phyloP scores from a whole-genome alignment of 2,888 invertebrate species.

The Disparrhopalites patrizii region DNA sequence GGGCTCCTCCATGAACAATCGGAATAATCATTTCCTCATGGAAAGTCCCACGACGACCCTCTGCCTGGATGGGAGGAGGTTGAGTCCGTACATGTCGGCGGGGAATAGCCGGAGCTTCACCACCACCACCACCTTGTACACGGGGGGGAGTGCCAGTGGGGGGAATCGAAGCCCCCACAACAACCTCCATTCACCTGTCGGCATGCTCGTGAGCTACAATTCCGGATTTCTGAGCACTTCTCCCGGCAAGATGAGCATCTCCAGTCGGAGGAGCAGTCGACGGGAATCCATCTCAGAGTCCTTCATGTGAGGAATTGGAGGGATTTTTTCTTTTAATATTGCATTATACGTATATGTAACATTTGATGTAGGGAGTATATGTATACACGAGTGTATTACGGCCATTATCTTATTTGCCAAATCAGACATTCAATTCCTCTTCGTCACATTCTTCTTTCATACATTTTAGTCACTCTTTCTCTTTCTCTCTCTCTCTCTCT shows the following conservation, averaged over 20 bases:
- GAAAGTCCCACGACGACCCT: neutral
- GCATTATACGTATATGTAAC: too few relatives aligned
- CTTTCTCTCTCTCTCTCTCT: too few relatives aligned
- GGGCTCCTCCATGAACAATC: slow-evolving; percentile 18
- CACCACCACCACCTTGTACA: neutral
- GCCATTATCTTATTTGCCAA: too few relatives aligned
- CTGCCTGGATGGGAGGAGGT: neutral
- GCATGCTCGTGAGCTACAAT: neutral
- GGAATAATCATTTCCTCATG: slow-evolving; percentile 3
- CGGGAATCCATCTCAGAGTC: slow-evolving; percentile 21
- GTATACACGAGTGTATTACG: too few relatives aligned
- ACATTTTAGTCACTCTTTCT: too few relatives aligned
- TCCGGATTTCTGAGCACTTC: neutral
- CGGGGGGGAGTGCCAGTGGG: neutral
- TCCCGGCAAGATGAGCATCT: neutral
- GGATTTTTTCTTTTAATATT: too few relatives aligned
- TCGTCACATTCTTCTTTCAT: too few relatives aligned
- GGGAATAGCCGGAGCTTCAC: neutral
- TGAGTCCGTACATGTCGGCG: neutral
- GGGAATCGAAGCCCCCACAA: neutral
- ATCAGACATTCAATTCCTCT: too few relatives aligned
- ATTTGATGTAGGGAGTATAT: too few relatives aligned
- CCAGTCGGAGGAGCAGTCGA: neutral
- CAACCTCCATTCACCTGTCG: neutral
- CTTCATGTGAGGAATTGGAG: slow-evolving; percentile 29